These are phyloP conservation scores for Triplophysa bombifrons DNA, from an alignment of 2,797 vertebrate genomes.

Conservation along the genomic window DNA sequence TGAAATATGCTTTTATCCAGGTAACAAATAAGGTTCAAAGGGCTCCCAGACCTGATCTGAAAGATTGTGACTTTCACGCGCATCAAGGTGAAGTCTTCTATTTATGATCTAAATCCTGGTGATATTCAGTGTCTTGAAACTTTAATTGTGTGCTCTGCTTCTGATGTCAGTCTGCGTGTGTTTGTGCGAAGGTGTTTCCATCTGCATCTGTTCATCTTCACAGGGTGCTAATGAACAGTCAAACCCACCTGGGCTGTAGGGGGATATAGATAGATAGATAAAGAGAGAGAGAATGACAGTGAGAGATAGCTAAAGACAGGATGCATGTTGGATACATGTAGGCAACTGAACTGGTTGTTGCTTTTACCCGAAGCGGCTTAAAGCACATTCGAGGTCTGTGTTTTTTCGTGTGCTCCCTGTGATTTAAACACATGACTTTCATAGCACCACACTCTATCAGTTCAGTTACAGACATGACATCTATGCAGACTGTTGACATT, in stretches of 20 bases:
- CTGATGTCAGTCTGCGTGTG: constrained; percentile 46
- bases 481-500: background rate
- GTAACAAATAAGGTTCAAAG: background rate
- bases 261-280: constrained; percentile 63
- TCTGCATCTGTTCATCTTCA: constrained; percentile 85
- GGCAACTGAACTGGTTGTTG: background rate
- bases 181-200: constrained; percentile 61
- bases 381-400: background rate
- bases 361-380: background rate
- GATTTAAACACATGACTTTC: background rate
- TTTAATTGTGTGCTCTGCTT: constrained; percentile 49
- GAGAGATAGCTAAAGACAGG: background rate
- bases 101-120: constrained; percentile 31
- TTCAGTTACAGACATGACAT: background rate
- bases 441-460: background rate
- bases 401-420: background rate
- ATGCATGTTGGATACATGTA: background rate
- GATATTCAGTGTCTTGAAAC: constrained; percentile 42
- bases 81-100: constrained; percentile 22
- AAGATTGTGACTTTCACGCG: background rate
- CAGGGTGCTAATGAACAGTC: constrained; percentile 81
- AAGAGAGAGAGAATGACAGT: constrained; percentile 19
- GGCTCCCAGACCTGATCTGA: background rate
- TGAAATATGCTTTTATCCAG: background rate
- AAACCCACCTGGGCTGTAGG: constrained; percentile 74